Evolutionary conservation across 2,797 vertebrate species (phyloP), one percentile per base, ranked within the genome.

Genomic region (Halcyon leucocephala): DNA sequence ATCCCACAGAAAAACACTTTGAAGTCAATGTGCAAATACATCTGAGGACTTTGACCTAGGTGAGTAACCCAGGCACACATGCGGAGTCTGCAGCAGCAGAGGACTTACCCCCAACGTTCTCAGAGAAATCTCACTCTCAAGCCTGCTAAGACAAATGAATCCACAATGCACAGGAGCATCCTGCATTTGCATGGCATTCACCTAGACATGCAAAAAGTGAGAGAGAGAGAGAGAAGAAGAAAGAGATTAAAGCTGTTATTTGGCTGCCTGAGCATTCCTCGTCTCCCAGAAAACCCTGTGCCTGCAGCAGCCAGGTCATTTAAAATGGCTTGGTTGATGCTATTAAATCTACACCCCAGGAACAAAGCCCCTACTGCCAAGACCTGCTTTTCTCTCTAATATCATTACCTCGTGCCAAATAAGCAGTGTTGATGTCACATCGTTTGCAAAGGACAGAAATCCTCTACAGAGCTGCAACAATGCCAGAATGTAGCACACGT

Each of bases 381-480:
- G 69, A 71, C 35, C 48, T 77, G 33, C 12, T 72, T 76, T 79
- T 55, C 22, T 12, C 69, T 61, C 82, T 86, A 58, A 96, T 31
- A 71, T 69, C 37, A 51, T 61, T 67, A 52, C 37, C 35, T 71
- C 10, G 42, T 51, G 81, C 95, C 93, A 95, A 78, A 79, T 37
- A 54, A 90, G 79, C 0, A 5, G 61, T 0, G 0, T 15, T 71
- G 60, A 74, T 71, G 61, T 65, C 61, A 51, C 71, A 65, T 85
- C 48, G 49, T 90, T 86, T 92, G 83, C 71, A 61, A 73, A 82
- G 64, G 55, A 90, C 71, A 89, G 80, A 89, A 90, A 94, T 70
- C 62, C 67, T 94, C 71, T 79, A 66, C 74, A 86, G 74, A 82
- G 72, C 51, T 35, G 87, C 70, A 86, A 48, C 60, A 35, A 12